phyloP scores from a whole-genome alignment of 2,888 invertebrate species.

The Microctonus brassicae region DNA sequence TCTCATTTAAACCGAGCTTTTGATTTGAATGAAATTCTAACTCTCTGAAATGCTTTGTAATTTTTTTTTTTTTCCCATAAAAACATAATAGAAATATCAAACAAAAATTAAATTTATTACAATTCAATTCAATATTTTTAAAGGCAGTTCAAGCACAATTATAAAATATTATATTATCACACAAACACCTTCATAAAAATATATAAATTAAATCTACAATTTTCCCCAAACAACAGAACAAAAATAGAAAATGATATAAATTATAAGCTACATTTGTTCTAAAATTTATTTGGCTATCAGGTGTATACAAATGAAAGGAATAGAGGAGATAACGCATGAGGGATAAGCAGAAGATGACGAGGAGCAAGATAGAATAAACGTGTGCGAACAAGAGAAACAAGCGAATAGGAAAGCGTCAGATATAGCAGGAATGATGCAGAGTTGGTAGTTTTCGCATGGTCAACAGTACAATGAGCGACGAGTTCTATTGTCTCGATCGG shows the following conservation, averaged over 20 bases:
- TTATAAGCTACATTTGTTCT: neutral
- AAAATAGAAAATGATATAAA: neutral
- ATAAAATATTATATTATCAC: too few relatives aligned
- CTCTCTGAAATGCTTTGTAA: too few relatives aligned
- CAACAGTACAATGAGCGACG: constrained; percentile 11
- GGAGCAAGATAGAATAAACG: too few relatives aligned
- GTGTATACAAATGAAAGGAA: neutral
- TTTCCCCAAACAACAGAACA: neutral
- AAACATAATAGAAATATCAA: too few relatives aligned
- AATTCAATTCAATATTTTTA: too few relatives aligned
- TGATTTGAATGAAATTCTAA: too few relatives aligned
- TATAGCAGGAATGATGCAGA: neutral
- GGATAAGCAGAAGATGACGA: neutral
- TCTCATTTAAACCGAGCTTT: too few relatives aligned
- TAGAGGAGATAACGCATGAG: neutral
- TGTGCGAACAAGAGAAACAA: neutral
- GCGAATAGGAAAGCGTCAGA: neutral
- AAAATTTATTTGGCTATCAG: neutral
- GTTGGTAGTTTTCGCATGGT: constrained; percentile 12
- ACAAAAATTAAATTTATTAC: too few relatives aligned
- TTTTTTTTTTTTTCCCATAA: too few relatives aligned
- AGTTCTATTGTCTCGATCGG: constrained; percentile 11
- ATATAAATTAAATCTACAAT: too few relatives aligned
- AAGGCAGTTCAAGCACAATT: too few relatives aligned
- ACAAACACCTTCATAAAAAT: too few relatives aligned